A percentile compares a stretch with the other conserved stretches of the same genome.
These are phyloP conservation scores for Sphinx pinastri DNA, from an alignment of 2,888 invertebrate genomes.

Conservation along the genomic window DNA sequence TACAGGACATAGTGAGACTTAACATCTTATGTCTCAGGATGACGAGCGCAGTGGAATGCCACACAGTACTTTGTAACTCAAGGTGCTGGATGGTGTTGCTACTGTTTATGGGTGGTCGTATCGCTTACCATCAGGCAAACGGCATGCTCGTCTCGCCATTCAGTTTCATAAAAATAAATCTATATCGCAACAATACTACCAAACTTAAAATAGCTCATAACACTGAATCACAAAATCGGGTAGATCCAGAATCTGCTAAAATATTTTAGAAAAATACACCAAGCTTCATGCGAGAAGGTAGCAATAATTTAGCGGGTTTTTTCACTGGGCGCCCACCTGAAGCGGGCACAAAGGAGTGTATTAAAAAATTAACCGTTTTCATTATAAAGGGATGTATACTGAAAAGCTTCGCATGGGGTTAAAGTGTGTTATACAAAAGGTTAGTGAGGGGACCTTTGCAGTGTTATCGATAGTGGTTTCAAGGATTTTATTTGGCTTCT, in stretches of 20 bases:
- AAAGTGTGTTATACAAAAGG: conserved; percentile 32
- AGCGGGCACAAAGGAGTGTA: conserved; percentile 36
- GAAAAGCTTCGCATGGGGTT: conserved; percentile 38
- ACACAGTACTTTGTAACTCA: no score
- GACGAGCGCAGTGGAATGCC: no score
- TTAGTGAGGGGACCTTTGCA: conserved; percentile 35
- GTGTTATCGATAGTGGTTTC: conserved; percentile 31
- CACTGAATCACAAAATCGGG: no score
- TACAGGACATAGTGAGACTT: no score
- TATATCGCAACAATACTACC: no score
- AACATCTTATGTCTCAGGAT: no score
- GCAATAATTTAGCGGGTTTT: conserved; percentile 22
- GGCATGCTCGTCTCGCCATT: no score
- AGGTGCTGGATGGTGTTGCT: no score
- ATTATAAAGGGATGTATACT: conserved; percentile 37
- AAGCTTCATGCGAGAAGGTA: conserved; percentile 18
- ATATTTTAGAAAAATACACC: conserved; percentile 4
- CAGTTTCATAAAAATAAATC: no score
- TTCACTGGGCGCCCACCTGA: conserved; percentile 10
- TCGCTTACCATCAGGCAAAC: no score
- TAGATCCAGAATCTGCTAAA: background rate
- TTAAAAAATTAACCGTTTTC: conserved; percentile 57
- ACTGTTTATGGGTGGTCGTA: no score
- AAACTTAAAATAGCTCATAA: no score
- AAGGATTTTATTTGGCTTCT: conserved; percentile 18